Conservation (phyloP, 2,797 vertebrate genomes). For the Syngnathus rostellatus region DNA sequence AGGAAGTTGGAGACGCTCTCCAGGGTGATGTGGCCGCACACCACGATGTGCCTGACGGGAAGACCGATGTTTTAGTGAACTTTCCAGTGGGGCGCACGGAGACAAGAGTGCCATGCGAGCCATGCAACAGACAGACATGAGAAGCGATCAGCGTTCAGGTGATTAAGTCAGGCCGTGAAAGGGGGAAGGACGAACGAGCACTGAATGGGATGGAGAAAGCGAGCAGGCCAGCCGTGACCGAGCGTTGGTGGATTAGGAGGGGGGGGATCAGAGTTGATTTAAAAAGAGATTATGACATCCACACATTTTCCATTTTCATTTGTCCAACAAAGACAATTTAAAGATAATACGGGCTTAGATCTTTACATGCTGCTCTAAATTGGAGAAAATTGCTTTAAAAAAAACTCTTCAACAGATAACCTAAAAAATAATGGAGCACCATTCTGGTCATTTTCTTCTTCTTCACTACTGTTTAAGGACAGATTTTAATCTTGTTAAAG, state of each 20-base stretch:
- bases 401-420: background rate
- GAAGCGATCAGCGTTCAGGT: conserved; percentile 17
- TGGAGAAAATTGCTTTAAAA: background rate
- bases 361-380: background rate
- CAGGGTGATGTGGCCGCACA: conserved; percentile 99
- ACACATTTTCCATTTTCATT: conserved; percentile 17
- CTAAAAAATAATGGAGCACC: background rate
- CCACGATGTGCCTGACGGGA: conserved; percentile 91
- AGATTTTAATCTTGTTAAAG: too few species aligned
- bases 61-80: background rate
- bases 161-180: conserved; percentile 1
- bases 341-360: background rate
- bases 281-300: conserved; percentile 51
- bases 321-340: background rate
- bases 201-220: conserved; percentile 4
- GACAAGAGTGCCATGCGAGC: conserved; percentile 1
- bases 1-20: conserved; percentile 99
- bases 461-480: background rate
- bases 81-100: background rate
- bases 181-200: conserved; percentile 9
- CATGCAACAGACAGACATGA: conserved; percentile 10
- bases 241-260: conserved; percentile 57
- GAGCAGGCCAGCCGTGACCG: conserved; percentile 11
- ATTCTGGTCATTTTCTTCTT: background rate
- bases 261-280: conserved; percentile 53